These are phyloP conservation scores for Microtus oregoni DNA, from an alignment of 2,113 vertebrate genomes.

Conservation along the genomic window DNA sequence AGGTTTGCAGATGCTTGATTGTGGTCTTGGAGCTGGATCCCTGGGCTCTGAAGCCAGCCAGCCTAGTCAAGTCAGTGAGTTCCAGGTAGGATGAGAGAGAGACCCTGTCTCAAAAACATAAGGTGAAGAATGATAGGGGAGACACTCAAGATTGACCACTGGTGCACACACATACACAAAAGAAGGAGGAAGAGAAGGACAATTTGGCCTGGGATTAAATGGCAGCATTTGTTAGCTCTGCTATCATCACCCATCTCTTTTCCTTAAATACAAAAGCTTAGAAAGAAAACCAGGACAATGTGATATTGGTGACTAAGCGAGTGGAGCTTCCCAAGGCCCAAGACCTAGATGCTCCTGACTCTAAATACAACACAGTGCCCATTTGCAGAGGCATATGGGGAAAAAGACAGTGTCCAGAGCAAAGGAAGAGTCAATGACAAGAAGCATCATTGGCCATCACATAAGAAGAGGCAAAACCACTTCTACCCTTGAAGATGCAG, in stretches of 20 bases:
- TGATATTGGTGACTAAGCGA: neutral
- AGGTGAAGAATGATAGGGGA: neutral
- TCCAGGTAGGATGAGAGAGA: neutral
- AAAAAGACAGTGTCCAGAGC: fast-evolving
- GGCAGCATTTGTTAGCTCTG: neutral
- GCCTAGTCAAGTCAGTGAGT: neutral
- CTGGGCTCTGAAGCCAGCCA: neutral
- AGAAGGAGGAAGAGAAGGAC: neutral
- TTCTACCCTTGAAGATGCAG: neutral
- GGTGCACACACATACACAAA: neutral
- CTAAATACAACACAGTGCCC: fast-evolving
- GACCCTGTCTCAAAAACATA: neutral
- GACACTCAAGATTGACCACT: neutral
- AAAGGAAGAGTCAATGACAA: neutral
- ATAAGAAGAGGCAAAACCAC: neutral
- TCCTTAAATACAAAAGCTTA: neutral
- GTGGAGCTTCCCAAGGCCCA: neutral
- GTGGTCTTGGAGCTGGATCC: neutral
- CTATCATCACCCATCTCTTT: neutral
- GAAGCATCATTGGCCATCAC: neutral
- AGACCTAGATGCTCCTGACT: neutral
- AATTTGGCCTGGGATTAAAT: neutral
- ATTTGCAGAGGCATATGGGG: neutral
- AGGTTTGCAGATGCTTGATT: neutral
- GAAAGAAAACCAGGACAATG: slow-evolving; percentile 9